phyloP scores from a whole-genome alignment of 1,140 invertebrate species.

The Homalodisca vitripennis region DNA sequence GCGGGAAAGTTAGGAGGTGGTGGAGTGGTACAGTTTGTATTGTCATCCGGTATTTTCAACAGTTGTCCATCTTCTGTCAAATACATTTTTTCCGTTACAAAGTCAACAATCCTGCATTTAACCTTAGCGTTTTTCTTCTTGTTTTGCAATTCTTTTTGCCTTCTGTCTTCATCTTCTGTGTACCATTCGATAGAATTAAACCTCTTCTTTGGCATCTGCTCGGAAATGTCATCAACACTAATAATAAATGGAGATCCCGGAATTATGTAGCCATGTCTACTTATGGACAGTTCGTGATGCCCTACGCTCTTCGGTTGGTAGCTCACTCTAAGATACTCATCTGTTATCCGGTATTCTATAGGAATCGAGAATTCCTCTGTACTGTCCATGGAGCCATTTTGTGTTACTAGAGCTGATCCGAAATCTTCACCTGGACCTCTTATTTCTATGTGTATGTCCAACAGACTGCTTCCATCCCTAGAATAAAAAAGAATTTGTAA shows the following conservation, averaged over 20 bases:
- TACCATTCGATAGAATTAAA: conserved; percentile 24
- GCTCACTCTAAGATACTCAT: conserved; percentile 49
- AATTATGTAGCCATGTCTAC: conserved; percentile 49
- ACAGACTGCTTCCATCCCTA: conserved; percentile 50
- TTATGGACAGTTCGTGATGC: conserved; percentile 51
- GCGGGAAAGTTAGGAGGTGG: background rate
- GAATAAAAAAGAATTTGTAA: conserved; percentile 47
- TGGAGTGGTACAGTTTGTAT: background rate
- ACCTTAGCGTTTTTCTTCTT: conserved; percentile 51
- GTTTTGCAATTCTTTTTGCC: conserved; percentile 51
- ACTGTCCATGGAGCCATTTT: conserved; percentile 47
- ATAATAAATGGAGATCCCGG: conserved; percentile 52
- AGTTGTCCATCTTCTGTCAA: conserved; percentile 52
- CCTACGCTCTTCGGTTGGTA: conserved; percentile 50
- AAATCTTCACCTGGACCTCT: conserved; percentile 51
- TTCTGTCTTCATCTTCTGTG: conserved; percentile 48
- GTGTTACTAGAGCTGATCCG: conserved; percentile 49
- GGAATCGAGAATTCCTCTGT: conserved; percentile 49
- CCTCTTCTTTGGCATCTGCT: conserved; percentile 37
- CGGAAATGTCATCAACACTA: conserved; percentile 48
- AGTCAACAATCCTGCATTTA: conserved; percentile 53
- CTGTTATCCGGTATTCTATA: conserved; percentile 49
- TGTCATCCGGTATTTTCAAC: conserved; percentile 46
- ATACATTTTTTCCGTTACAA: conserved; percentile 55
- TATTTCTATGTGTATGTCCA: conserved; percentile 51